Percentiles rank a stretch among this genome's conserved stretches.
Evolutionary conservation across 2,888 invertebrate genomes (phyloP).

Genomic region (Formica aserva): DNA sequence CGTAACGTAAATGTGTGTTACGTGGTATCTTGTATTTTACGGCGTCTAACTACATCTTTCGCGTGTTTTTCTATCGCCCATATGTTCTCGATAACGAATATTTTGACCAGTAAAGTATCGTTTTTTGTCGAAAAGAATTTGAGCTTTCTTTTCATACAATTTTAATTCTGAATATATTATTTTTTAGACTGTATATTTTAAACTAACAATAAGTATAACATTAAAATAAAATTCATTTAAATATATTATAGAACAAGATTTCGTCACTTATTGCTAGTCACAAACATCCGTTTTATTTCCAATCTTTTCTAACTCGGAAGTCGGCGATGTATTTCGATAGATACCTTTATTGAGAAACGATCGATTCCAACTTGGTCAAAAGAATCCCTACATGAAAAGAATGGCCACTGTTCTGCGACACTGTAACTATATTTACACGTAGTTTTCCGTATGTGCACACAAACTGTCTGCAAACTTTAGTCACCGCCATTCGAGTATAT

Average conservation of each 20-base stretch:
- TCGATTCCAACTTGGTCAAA: slow-evolving; percentile 48
- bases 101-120: neutral
- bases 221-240: neutral
- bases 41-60: neutral
- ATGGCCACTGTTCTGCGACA: slow-evolving; percentile 13
- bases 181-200: neutral
- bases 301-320: slow-evolving; percentile 18
- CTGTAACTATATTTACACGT: slow-evolving; percentile 35
- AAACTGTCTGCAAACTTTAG: slow-evolving; percentile 47
- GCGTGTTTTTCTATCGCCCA: neutral
- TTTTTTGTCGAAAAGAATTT: neutral
- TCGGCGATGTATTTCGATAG: neutral
- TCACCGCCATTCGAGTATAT: slow-evolving; percentile 23
- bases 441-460: slow-evolving; percentile 32
- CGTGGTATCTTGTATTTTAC: slow-evolving; percentile 29
- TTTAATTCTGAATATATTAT: neutral
- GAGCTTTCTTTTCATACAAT: neutral
- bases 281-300: slow-evolving; percentile 6
- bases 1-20: slow-evolving; percentile 39
- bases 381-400: slow-evolving; percentile 40
- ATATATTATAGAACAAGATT: neutral
- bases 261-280: neutral
- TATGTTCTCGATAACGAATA: neutral
- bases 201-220: neutral
- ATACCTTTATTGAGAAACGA: slow-evolving; percentile 29